Conservation (phyloP, 2,888 invertebrate species). For the Hipparchia semele region DNA sequence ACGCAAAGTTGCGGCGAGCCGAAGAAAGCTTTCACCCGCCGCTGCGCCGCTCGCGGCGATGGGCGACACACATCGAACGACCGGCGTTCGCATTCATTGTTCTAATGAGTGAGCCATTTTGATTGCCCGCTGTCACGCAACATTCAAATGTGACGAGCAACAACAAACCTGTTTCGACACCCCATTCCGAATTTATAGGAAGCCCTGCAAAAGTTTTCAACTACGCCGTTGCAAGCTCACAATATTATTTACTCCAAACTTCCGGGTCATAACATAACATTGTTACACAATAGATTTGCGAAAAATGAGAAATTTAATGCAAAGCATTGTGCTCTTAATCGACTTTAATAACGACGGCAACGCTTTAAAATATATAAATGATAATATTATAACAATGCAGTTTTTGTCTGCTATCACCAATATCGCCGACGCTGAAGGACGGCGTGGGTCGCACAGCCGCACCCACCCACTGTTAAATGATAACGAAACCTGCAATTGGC, state of each 20-base stretch:
- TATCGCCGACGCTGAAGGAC: slow-evolving; percentile 5
- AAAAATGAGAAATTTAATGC: not conserved
- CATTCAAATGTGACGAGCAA: slow-evolving; percentile 50
- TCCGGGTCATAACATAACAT: not conserved
- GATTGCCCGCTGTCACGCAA: slow-evolving; percentile 61
- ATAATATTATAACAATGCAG: slow-evolving; percentile 24
- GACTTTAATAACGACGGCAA: not conserved
- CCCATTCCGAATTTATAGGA: slow-evolving; percentile 16
- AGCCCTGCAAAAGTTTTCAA: slow-evolving; percentile 10
- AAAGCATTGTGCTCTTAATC: not conserved
- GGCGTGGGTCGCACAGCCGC: slow-evolving; percentile 1
- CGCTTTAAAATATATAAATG: too few species aligned
- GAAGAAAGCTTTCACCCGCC: slow-evolving; percentile 75
- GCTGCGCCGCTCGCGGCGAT: slow-evolving; percentile 53
- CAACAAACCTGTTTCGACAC: slow-evolving; percentile 24
- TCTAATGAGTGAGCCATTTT: slow-evolving; percentile 46
- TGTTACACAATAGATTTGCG: not conserved
- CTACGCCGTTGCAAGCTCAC: not conserved
- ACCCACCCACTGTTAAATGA: slow-evolving; percentile 31
- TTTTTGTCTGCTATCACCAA: slow-evolving; percentile 45
- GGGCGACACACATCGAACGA: slow-evolving; percentile 61
- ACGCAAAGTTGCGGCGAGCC: slow-evolving; percentile 49
- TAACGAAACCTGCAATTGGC: slow-evolving; percentile 11
- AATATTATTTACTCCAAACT: not conserved
- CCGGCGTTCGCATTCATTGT: slow-evolving; percentile 55